Evolutionary conservation across 2,888 invertebrate genomes (phyloP).

Genomic region (Ditylenchus weischeri): DNA sequence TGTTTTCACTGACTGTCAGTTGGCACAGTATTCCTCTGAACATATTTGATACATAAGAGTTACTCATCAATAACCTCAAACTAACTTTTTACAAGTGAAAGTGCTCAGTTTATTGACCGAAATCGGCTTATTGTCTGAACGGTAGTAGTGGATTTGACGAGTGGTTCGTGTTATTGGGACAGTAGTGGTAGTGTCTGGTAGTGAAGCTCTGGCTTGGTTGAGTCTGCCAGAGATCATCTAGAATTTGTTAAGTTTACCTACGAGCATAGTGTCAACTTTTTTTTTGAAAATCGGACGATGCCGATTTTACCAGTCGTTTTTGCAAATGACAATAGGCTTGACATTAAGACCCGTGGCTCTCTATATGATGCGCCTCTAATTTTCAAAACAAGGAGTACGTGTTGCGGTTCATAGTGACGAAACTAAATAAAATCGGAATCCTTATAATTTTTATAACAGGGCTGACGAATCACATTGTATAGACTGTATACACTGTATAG

Average conservation of each 20-base stretch:
- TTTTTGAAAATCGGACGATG: too few relatives aligned
- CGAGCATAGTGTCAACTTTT: too few relatives aligned
- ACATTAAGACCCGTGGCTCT: too few relatives aligned
- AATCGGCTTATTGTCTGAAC: constrained; percentile 17
- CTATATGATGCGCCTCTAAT: too few relatives aligned
- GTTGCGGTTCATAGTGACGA: too few relatives aligned
- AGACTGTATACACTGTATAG: too few relatives aligned
- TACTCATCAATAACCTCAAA: not conserved
- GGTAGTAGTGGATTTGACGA: constrained; percentile 15
- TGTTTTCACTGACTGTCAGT: constrained; percentile 42
- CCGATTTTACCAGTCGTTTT: too few relatives aligned
- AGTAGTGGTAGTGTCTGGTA: constrained; percentile 23
- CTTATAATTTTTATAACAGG: too few relatives aligned
- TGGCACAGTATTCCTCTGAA: constrained; percentile 46
- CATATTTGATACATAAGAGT: constrained; percentile 17
- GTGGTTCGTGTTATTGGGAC: constrained; percentile 24
- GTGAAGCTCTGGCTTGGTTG: constrained; percentile 9
- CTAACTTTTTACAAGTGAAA: constrained; percentile 11
- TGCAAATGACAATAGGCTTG: too few relatives aligned
- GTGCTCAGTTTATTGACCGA: constrained; percentile 17
- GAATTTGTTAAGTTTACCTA: not conserved
- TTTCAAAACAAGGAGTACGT: too few relatives aligned
- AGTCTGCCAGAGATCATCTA: constrained; percentile 20
- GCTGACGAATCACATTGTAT: too few relatives aligned
- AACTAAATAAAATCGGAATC: too few relatives aligned